These are phyloP conservation scores for Alviniconcha strummeri DNA, from an alignment of 2,888 invertebrate species.

Conservation along the genomic window DNA sequence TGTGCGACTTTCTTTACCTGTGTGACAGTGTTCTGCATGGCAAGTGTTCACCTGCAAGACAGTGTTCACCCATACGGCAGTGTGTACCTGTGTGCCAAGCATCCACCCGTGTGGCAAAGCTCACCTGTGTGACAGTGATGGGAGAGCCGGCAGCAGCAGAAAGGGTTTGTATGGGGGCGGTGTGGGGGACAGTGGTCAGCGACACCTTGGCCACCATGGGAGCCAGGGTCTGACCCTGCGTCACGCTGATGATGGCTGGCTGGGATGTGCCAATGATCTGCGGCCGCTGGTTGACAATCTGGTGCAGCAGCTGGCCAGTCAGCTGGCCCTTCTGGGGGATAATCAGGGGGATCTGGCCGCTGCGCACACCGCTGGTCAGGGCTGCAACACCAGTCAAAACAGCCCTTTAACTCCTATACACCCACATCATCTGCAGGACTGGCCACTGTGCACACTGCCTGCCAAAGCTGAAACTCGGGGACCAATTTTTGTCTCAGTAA, in stretches of 20 bases:
- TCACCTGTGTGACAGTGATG: constrained; percentile 45
- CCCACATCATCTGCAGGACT: background rate
- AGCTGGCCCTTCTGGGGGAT: constrained; percentile 77
- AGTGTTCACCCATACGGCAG: too few species aligned
- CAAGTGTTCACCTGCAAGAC: too few species aligned
- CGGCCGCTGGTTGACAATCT: constrained; percentile 76
- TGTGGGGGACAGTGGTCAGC: constrained; percentile 46
- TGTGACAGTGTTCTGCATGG: too few species aligned
- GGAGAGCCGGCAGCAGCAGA: constrained; percentile 46
- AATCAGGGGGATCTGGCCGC: constrained; percentile 73
- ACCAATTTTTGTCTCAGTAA: too few species aligned
- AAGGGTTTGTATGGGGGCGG: constrained; percentile 60
- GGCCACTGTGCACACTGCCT: background rate
- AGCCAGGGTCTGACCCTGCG: constrained; percentile 61
- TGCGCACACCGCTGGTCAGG: background rate
- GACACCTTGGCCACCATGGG: constrained; percentile 61
- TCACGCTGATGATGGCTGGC: constrained; percentile 61
- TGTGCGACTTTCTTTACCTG: too few species aligned
- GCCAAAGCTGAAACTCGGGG: background rate
- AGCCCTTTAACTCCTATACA: background rate
- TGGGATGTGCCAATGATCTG: constrained; percentile 58
- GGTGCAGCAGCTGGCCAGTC: constrained; percentile 58
- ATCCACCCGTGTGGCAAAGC: background rate
- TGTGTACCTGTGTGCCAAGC: too few species aligned
- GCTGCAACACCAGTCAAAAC: background rate